These are phyloP conservation scores for Nymphalis io DNA, from an alignment of 1,140 invertebrate genomes.

Conservation along the genomic window DNA sequence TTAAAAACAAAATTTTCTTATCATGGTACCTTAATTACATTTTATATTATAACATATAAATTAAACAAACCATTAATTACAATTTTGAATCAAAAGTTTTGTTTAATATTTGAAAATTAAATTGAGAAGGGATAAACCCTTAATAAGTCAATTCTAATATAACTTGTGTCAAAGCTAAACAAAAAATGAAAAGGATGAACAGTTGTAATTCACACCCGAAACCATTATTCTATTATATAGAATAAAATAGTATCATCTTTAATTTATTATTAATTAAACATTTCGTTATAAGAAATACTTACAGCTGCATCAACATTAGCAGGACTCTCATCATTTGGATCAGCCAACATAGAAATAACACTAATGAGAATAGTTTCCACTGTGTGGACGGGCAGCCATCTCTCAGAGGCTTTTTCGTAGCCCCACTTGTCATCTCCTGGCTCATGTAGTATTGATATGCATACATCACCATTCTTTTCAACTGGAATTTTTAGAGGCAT, in stretches of 20 bases:
- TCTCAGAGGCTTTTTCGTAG: slow-evolving; percentile 99
- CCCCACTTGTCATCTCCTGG: slow-evolving; percentile 99
- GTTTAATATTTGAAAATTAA: no score
- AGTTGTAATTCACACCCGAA: no score
- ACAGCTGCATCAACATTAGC: slow-evolving; percentile 99
- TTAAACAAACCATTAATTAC: background rate
- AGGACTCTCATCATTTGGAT: slow-evolving; percentile 99
- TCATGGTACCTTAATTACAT: background rate
- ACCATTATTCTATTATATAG: no score
- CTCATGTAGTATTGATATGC: slow-evolving; percentile 99
- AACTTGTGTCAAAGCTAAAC: no score
- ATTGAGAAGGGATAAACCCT: no score
- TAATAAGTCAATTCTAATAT: no score
- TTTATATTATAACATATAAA: background rate
- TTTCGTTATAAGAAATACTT: slow-evolving; percentile 74
- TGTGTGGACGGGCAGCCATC: slow-evolving; percentile 99
- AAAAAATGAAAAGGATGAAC: no score
- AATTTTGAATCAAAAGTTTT: no score
- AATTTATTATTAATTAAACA: background rate
- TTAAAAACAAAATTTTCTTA: background rate
- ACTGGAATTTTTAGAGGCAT: slow-evolving; percentile 83
- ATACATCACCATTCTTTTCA: slow-evolving; percentile 99
- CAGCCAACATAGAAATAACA: slow-evolving; percentile 99
- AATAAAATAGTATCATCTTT: no score
- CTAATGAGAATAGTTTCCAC: slow-evolving; percentile 99